Evolutionary conservation across 2,113 vertebrate genomes (phyloP), one percentile per base, ranked within the genome.

Genomic region (Hemicordylus capensis): DNA sequence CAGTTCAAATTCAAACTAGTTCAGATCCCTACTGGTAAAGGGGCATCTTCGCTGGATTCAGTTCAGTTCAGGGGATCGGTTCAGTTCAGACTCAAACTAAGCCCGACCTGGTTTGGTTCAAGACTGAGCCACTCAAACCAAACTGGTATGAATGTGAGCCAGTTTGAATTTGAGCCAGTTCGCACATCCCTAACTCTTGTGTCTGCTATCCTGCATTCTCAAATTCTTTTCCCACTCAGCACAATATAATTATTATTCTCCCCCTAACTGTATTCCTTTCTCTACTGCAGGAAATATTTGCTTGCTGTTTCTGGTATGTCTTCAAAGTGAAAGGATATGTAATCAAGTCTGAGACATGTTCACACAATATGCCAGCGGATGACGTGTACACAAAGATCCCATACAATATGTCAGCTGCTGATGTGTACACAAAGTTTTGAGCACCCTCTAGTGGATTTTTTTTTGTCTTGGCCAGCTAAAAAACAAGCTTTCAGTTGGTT

Each of bases 381-480:
- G 39, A 81, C 2, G 7, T 48, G 11, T 61, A n/a, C n/a, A n/a
- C n/a, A n/a, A n/a, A n/a, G n/a, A n/a, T n/a, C n/a, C n/a, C 9
- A 44, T n/a, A n/a, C 12, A 46, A 19, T 14, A 34, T 24, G 19
- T n/a, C 14, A 22, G 19, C 69, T 75, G 3, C 28, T 26, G 42
- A 81, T 1, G 5, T 39, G 7, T 64, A 37, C 20, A 75, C 24
- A 75, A 51, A 28, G 6, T 34, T 28, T 63, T 34, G 58, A 64
- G 81, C 81, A 51, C 81, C 81, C 51, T 64, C 70, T 83, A 51
- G 70, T 51, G 72, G 58, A 75, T 37, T 64, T 51, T 12, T 37
- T n/a, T 39, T 39, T 5, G 11, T 37, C 19, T 73, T 73, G 14
- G 28, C 42, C 44, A 83, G n/a, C 22, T 66, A 28, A 31, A 34